These are phyloP conservation scores for Crenuchus spilurus DNA, from an alignment of 2,797 vertebrate genomes.

Conservation along the genomic window DNA sequence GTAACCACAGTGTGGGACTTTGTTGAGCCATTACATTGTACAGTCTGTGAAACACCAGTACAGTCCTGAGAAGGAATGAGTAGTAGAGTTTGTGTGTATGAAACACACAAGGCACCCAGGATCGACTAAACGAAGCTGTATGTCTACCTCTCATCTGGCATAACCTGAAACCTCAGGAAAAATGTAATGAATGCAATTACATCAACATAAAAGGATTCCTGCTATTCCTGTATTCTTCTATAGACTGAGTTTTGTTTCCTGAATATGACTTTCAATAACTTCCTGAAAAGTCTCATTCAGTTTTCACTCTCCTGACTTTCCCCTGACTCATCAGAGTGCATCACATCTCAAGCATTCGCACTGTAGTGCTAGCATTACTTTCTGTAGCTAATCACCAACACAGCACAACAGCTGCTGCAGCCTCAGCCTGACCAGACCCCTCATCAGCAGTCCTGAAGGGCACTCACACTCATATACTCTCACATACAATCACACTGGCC, in stretches of 20 bases:
- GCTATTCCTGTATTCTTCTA: background rate
- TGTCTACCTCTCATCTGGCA: no score
- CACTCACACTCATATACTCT: conserved; percentile 10
- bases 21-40: no score
- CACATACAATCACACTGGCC: background rate
- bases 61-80: no score
- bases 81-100: no score
- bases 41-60: no score
- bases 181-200: no score
- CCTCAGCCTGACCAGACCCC: conserved; percentile 33
- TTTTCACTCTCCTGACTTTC: conserved; percentile 15
- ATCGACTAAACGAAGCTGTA: no score
- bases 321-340: conserved; percentile 2
- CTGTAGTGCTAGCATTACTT: conserved; percentile 22
- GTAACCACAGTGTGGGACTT: no score
- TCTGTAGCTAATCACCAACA: conserved; percentile 40
- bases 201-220: no score
- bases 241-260: background rate
- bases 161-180: no score
- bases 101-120: no score
- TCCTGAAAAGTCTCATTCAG: background rate
- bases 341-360: conserved; percentile 14
- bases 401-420: conserved; percentile 39
- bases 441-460: conserved; percentile 51
- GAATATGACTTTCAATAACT: background rate